phyloP scores from a whole-genome alignment of 2,888 invertebrate genomes.

The Lithosia quadra region DNA sequence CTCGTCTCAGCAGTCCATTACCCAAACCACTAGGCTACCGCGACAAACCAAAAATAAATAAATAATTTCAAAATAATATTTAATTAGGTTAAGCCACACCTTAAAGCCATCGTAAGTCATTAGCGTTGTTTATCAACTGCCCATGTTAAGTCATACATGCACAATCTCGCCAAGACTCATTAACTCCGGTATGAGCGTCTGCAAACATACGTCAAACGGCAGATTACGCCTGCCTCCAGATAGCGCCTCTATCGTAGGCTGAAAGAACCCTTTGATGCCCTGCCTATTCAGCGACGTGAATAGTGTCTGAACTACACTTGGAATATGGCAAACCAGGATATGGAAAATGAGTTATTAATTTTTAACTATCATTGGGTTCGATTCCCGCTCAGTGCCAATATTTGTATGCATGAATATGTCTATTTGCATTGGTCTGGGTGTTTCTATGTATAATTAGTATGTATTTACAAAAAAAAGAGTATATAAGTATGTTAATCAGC shows the following conservation, averaged over 20 bases:
- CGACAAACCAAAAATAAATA: too few species aligned
- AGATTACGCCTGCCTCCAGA: slow-evolving; percentile 46
- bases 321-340: slow-evolving; percentile 32
- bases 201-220: slow-evolving; percentile 50
- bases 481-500: too few species aligned
- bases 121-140: not conserved
- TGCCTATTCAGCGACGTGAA: slow-evolving; percentile 48
- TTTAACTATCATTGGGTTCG: not conserved
- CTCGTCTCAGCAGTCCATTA: too few species aligned
- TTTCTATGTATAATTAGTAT: too few species aligned
- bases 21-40: too few species aligned
- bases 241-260: slow-evolving; percentile 46
- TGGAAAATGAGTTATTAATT: slow-evolving; percentile 10
- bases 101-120: not conserved
- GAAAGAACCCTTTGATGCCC: slow-evolving; percentile 52
- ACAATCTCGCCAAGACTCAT: slow-evolving; percentile 5
- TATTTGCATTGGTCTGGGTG: too few species aligned
- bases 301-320: slow-evolving; percentile 48
- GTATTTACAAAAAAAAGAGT: too few species aligned
- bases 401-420: too few species aligned
- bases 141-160: not conserved
- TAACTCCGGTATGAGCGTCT: slow-evolving; percentile 4
- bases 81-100: too few species aligned
- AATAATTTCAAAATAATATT: too few species aligned
- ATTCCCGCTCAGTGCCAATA: too few species aligned